Evolutionary conservation across 2,888 invertebrate genomes (phyloP), one percentile per base, ranked within the genome.

Genomic region (Lasius fuliginosus): DNA sequence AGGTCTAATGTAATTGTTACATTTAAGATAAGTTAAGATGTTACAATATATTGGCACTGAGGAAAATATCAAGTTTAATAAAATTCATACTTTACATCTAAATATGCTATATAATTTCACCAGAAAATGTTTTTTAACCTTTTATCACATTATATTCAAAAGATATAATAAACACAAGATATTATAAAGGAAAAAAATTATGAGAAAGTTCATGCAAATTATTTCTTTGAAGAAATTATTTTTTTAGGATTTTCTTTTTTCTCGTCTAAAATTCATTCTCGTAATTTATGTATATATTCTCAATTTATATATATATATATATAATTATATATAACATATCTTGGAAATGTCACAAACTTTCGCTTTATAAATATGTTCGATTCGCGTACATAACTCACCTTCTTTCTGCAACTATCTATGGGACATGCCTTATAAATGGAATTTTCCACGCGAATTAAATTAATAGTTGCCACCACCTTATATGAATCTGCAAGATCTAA

Each of bases 381-480:
- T 18, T 49, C 3, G 60, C 3, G 0, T n/a, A 2, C 0, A 30
- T 69, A 64, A 56, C 12, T 83, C 12, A 81, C 96, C 95, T 99
- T 99, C 95, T 99, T 99, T 94, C 99, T 99, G 95, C 99, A 99
- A 75, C 97, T 97, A 1, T 97, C 96, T 73, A 96, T 96, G 0
- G 99, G 98, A 91, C 99, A 99, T 0, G 99, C 98, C 95, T 98
- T 98, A 95, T 99, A 99, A 79, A 98, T 95, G 4, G 97, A 97
- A 94, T 98, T 99, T 85, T 98, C 98, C 9, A 97, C 96, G 92
- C 97, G 97, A 27, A 98, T 96, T 92, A 98, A 96, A 68, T 97
- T 96, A 46, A 99, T 96, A 0, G 97, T 97, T 0, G 97, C 99
- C 91, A 98, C 97, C 30, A 96, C 95, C 87, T 96, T 97, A 95